Percentiles rank a stretch among this genome's conserved stretches.
phyloP scores from a whole-genome alignment of 2,113 vertebrate species.

The Buteo buteo region DNA sequence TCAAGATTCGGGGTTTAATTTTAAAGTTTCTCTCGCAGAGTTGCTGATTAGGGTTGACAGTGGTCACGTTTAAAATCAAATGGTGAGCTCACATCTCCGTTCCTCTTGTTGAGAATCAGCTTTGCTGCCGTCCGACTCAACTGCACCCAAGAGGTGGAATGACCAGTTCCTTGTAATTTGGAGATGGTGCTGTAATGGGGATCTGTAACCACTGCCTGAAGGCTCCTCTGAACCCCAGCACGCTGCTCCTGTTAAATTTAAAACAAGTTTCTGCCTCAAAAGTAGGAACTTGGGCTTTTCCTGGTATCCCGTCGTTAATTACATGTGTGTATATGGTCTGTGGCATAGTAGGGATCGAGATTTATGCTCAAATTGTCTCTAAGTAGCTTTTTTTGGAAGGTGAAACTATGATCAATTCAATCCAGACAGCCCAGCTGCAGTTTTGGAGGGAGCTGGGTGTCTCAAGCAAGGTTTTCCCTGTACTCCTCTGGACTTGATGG shows the following conservation, averaged over 20 bases:
- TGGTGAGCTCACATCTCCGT: accelerated
- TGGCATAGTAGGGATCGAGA: accelerated
- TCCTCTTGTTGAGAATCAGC: accelerated
- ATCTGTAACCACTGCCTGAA: accelerated
- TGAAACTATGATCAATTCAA: accelerated
- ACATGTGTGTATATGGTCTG: accelerated
- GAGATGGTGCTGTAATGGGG: accelerated
- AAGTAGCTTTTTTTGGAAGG: neutral
- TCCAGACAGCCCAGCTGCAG: accelerated
- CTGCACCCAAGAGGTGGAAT: accelerated
- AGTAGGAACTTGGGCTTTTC: too few species aligned
- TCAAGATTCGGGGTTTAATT: too few species aligned
- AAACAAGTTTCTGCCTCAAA: too few species aligned
- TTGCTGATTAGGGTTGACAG: neutral
- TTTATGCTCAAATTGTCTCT: neutral
- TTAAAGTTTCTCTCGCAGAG: accelerated
- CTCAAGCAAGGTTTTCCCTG: accelerated
- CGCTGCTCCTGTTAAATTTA: accelerated
- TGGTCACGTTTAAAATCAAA: accelerated
- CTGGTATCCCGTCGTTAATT: too few species aligned
- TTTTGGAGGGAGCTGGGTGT: neutral
- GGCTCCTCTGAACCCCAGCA: neutral
- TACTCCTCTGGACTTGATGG: accelerated
- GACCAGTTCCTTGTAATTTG: neutral
- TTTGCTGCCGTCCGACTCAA: accelerated